Percentiles rank a stretch among this genome's conserved stretches.
phyloP scores from a whole-genome alignment of 2,113 vertebrate species.

The Orycteropus afer region DNA sequence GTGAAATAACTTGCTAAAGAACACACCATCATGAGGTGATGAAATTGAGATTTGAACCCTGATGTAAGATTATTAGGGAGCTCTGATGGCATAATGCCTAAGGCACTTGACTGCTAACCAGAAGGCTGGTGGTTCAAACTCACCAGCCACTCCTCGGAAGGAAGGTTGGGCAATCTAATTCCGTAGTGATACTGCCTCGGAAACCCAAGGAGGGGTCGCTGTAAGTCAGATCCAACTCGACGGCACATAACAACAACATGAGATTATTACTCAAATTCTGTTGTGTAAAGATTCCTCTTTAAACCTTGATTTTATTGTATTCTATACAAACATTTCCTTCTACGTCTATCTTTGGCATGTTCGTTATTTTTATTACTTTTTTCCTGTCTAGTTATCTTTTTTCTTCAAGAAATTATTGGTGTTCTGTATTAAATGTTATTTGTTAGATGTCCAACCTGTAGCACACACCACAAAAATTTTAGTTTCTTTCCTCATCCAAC shows the following conservation, averaged over 20 bases:
- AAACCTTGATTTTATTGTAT: not conserved
- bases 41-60: not conserved
- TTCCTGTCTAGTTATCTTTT: not conserved
- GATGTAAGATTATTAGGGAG: not conserved
- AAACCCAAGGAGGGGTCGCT: too few species aligned
- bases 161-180: too few species aligned
- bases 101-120: too few species aligned
- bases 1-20: not conserved
- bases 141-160: too few species aligned
- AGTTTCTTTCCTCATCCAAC: not conserved
- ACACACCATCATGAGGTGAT: not conserved
- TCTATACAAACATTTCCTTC: not conserved
- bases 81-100: too few species aligned
- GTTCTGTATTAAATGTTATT: not conserved
- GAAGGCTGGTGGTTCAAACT: too few species aligned
- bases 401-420: constrained; percentile 10
- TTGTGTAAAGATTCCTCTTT: not conserved
- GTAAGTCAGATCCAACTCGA: too few species aligned
- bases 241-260: too few species aligned
- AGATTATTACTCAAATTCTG: not conserved
- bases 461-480: not conserved
- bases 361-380: not conserved
- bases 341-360: not conserved
- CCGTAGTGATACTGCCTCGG: too few species aligned
- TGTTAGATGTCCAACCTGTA: constrained; percentile 8